Base-by-base conservation (phyloP, 30 jellyfish, hydroid and myxozoan genomes). In the Cassiopea xamachana region DNA sequence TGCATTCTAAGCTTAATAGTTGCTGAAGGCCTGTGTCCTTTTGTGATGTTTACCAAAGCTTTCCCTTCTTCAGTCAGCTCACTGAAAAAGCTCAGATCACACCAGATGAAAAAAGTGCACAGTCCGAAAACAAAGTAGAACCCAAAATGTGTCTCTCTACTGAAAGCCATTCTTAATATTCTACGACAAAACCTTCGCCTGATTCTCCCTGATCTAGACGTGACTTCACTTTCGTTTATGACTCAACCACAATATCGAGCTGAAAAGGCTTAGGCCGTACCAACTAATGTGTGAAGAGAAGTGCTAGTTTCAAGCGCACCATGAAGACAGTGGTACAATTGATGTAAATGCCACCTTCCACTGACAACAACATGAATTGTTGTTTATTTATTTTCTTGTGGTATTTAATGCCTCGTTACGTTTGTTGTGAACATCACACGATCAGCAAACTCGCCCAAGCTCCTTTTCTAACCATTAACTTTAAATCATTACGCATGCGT, bases 41-140 rank as follows among this genome's bases (percentile, higher is more conserved):
- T 68, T 44, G 90, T 79, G 55, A 64, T 19, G 67, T 86, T 90
- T 14, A 61, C 16, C 15, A 62, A 18, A 12, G 46, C 75, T 39
- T 19, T 46, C 2, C 49, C 84, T 44, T 80, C 87, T 19, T 87
- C 97, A 1, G 96, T 15, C 75, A 94, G 92, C 51, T 90, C 98
- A 47, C 98, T 97, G 93, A 94, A 94, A 82, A 94, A 94, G 61
- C 97, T 87, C 93, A 94, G 82, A 73, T 94, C 98, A 87, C 97
- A 85, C 98, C 98, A 94, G 1, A 94, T 90, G 97, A 90, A 94
- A 84, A 84, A 94, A 0, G 98, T 94, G 58, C 94, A 82, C 51
- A 94, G 19, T 4, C 97, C 98, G 82, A 94, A 94, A 16, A 94
- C 71, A 62, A 86, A 93, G 77, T 94, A 94, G 75, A 94, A 94